A percentile compares a stretch with the other conserved stretches of the same genome.
Conservation (phyloP, 2,113 vertebrate genomes). For the Corydoras maculifer region DNA sequence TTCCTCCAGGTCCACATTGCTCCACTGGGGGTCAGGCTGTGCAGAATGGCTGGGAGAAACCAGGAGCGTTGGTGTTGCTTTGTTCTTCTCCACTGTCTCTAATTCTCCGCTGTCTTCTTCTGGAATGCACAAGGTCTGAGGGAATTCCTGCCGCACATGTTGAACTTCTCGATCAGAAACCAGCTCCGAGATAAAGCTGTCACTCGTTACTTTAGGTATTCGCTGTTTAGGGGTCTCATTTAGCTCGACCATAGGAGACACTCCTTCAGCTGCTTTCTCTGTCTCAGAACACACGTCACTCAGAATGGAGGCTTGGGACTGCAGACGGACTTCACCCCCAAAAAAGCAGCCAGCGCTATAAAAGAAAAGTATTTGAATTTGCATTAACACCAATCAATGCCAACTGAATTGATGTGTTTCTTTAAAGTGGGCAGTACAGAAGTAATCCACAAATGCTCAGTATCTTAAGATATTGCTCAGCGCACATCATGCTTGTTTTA, state of each 20-base stretch:
- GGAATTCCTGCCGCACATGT: slow-evolving; percentile 24
- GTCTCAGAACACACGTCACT: slow-evolving; percentile 72
- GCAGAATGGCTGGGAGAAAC: slow-evolving; percentile 42
- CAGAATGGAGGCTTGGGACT: slow-evolving; percentile 53
- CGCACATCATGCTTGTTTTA: no score
- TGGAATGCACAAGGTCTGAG: slow-evolving; percentile 34
- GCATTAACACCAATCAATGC: neutral
- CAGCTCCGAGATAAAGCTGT: slow-evolving; percentile 73
- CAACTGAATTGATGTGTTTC: no score
- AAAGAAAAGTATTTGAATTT: neutral
- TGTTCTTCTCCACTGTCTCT: slow-evolving; percentile 30
- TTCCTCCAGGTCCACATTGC: slow-evolving; percentile 88
- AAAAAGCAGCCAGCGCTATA: slow-evolving; percentile 91
- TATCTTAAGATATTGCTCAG: no score
- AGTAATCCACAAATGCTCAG: no score
- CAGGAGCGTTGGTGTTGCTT: neutral
- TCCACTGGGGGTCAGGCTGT: slow-evolving; percentile 74
- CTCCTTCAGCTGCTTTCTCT: neutral
- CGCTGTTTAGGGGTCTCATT: slow-evolving; percentile 45
- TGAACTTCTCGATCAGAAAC: slow-evolving; percentile 61
- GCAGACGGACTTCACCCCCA: slow-evolving; percentile 77
- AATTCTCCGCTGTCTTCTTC: slow-evolving; percentile 47
- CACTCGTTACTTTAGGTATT: slow-evolving; percentile 71
- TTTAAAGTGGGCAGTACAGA: no score
- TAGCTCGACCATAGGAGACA: slow-evolving; percentile 15